A percentile compares a stretch with the other conserved stretches of the same genome.
phyloP scores from a whole-genome alignment of 2,888 invertebrate genomes.

The Byasa hedistus region DNA sequence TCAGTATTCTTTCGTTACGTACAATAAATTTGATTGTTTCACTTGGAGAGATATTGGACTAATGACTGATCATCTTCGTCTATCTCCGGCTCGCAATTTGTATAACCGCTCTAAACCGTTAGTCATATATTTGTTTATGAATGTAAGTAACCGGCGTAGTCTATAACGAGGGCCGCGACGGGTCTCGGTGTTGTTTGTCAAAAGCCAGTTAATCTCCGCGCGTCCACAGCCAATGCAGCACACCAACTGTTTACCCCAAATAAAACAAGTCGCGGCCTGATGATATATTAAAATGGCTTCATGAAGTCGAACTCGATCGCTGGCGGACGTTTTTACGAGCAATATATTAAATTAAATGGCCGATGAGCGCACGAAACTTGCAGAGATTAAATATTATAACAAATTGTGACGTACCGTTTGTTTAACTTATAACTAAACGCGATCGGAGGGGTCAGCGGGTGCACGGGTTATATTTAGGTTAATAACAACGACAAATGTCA shows the following conservation, averaged over 20 bases:
- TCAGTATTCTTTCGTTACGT: too few relatives aligned
- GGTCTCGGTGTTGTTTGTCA: not conserved
- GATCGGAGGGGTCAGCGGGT: conserved; percentile 9
- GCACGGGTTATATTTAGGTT: conserved; percentile 7
- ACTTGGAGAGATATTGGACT: too few relatives aligned
- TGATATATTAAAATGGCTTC: conserved; percentile 26
- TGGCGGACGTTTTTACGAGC: conserved; percentile 26
- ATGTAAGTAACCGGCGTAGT: too few relatives aligned
- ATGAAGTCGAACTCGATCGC: conserved; percentile 18
- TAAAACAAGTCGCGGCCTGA: conserved; percentile 26
- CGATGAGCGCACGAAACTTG: conserved; percentile 15
- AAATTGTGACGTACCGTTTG: conserved; percentile 22
- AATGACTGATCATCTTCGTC: too few relatives aligned
- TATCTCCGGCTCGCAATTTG: too few relatives aligned
- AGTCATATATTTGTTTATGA: too few relatives aligned
- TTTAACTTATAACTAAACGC: conserved; percentile 5
- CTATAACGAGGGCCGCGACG: too few relatives aligned
- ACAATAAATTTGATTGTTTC: too few relatives aligned
- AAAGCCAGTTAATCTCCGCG: conserved; percentile 22
- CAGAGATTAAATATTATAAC: conserved; percentile 18
- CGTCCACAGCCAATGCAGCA: conserved; percentile 6
- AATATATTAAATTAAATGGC: conserved; percentile 28
- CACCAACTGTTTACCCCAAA: conserved; percentile 18
- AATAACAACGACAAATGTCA: not conserved
- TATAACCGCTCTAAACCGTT: too few relatives aligned